Evolutionary conservation across 2,888 invertebrate genomes (phyloP).

Genomic region (Drosophila suboccidentalis): DNA sequence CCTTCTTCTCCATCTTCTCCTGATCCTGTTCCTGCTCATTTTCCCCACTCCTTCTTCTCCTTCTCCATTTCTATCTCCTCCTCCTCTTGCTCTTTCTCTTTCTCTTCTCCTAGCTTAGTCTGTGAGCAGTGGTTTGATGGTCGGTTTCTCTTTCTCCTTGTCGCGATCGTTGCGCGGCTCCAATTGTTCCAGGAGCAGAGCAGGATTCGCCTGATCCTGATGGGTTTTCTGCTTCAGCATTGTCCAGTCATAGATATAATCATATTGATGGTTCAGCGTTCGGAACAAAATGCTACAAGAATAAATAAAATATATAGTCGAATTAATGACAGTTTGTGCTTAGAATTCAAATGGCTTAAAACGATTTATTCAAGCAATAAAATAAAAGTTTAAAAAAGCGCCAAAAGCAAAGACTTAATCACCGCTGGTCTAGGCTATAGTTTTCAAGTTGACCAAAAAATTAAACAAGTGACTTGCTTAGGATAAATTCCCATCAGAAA

Average conservation of each 20-base stretch:
- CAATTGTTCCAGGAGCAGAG: conserved; percentile 83
- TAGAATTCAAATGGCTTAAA: neutral
- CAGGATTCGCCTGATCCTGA: conserved; percentile 84
- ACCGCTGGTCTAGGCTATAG: neutral
- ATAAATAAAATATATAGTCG: neutral
- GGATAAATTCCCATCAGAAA: no score
- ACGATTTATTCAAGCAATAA: no score
- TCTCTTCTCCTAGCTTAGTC: conserved; percentile 69
- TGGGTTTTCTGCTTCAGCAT: conserved; percentile 96
- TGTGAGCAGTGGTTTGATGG: conserved; percentile 83
- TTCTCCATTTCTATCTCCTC: neutral
- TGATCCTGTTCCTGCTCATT: neutral
- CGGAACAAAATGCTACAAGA: conserved; percentile 98
- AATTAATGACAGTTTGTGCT: neutral
- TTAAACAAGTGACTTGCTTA: no score
- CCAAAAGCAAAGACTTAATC: no score
- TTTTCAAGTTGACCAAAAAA: no score
- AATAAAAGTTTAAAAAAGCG: no score
- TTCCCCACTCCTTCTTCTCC: neutral
- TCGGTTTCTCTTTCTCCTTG: conserved; percentile 84
- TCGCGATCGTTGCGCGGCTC: conserved; percentile 83
- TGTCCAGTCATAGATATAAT: conserved; percentile 99
- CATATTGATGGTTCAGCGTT: conserved; percentile 99
- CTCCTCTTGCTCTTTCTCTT: neutral
- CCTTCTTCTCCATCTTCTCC: neutral